Base-by-base conservation (phyloP, 2,888 invertebrate species). In the Seladonia tumulorum region DNA sequence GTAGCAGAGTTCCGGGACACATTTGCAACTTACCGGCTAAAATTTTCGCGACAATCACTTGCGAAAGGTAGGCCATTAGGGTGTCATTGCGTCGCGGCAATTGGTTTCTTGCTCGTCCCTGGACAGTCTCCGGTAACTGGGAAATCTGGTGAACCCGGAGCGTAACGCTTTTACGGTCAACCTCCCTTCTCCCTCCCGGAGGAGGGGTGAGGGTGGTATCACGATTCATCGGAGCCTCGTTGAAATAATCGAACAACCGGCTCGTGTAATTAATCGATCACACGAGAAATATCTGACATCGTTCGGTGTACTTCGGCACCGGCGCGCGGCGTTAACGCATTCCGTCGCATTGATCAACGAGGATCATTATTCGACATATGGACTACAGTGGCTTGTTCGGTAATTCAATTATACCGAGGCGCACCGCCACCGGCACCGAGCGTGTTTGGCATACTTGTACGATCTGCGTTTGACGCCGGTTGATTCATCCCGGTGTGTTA, bases 401-500 rank as follows among this genome's bases (percentile, higher is more conserved):
- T 90, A 86, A 90, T 90, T 89, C 86, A 90, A 90, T 90, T 90
- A 89, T 78, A 81, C 81, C 68, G 82, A 72, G 49, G 49, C 53
- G 14, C 76, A 63, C n/a, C 57, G 22, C 57, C 49, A 0, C 22
- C 81, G 68, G 86, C 82, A 83, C 85, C 82, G 86, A 78, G 82
- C 90, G 88, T 92, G 91, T 90, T 91, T 86, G 89, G 91, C 91
- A 91, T 91, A 91, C 93, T 92, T 91, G 92, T 92, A 91, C 92
- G 92, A 94, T 93, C 93, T 94, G 94, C 92, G 93, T 93, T 93
- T 93, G 93, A 94, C 93, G 92, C 91, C 90, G 89, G 89, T 91
- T 91, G 91, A 93, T 92, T 93, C 92, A 90, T 90, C 88, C 90
- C 82, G 86, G 82, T 88, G 87, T 91, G 93, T 93, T 93, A 92